Evolutionary conservation across 2,888 invertebrate species (phyloP).

Genomic region (Pheosia tremula): DNA sequence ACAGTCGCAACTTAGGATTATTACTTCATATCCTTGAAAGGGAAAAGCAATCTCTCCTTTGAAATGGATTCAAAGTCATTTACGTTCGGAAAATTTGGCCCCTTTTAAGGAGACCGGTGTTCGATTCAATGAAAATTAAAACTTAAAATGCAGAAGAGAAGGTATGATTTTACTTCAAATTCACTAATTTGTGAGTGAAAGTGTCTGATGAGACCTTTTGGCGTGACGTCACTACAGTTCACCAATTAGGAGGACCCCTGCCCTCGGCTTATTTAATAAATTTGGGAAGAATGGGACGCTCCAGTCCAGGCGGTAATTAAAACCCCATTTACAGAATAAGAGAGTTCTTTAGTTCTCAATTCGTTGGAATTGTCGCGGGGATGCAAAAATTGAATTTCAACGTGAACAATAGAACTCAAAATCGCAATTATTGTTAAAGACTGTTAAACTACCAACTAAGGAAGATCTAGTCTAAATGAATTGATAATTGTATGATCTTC

Average conservation of each 20-base stretch:
- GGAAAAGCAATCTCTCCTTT: slow-evolving; percentile 31
- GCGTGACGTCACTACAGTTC: slow-evolving; percentile 52
- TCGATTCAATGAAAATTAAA: slow-evolving; percentile 47
- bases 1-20: slow-evolving; percentile 1
- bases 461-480: no score
- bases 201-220: slow-evolving; percentile 53
- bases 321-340: slow-evolving; percentile 57
- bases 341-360: slow-evolving; percentile 20
- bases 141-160: slow-evolving; percentile 50
- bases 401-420: slow-evolving; percentile 13
- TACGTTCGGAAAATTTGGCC: slow-evolving; percentile 47
- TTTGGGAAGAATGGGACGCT: slow-evolving; percentile 55
- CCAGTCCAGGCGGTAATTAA: slow-evolving; percentile 58
- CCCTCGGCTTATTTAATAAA: slow-evolving; percentile 52
- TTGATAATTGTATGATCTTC: no score
- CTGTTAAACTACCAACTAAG: no score
- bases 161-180: slow-evolving; percentile 55
- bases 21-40: slow-evolving; percentile 1
- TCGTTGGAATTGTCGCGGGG: slow-evolving; percentile 32
- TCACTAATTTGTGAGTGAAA: slow-evolving; percentile 50
- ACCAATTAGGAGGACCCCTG: slow-evolving; percentile 55
- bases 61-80: slow-evolving; percentile 51
- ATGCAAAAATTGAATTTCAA: slow-evolving; percentile 35
- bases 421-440: not conserved
- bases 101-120: slow-evolving; percentile 38